Conservation (phyloP, 1,140 invertebrate genomes). For the Sitophilus oryzae region DNA sequence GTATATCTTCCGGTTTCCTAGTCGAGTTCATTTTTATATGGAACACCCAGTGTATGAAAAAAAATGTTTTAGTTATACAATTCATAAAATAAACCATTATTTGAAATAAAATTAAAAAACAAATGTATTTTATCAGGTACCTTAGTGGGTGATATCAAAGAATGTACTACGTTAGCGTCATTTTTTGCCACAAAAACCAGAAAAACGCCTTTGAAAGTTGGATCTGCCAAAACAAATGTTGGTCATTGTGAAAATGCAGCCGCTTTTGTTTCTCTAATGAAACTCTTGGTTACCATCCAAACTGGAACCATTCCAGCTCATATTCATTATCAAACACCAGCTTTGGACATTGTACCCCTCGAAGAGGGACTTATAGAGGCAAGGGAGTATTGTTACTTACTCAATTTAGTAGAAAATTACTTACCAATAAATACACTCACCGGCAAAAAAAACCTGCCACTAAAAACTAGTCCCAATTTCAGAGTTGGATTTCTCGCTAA, state of each 20-base stretch:
- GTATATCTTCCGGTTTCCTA: no score
- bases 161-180: neutral
- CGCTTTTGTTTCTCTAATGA: constrained; percentile 41
- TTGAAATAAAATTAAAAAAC: neutral
- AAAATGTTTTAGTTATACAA: no score
- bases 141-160: constrained; percentile 52
- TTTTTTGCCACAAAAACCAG: neutral
- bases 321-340: constrained; percentile 60
- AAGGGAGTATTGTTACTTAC: neutral
- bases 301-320: constrained; percentile 60
- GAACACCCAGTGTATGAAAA: no score
- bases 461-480: no score
- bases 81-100: no score
- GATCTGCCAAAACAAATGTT: constrained; percentile 69
- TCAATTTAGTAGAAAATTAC: neutral
- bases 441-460: no score
- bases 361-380: constrained; percentile 56
- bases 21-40: no score
- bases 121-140: constrained; percentile 45
- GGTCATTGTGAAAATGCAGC: constrained; percentile 66
- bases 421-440: no score
- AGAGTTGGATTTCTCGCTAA: no score
- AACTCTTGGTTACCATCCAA: constrained; percentile 62
- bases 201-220: constrained; percentile 56
- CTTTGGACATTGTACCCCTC: constrained; percentile 58